Percentiles rank a stretch among this genome's conserved stretches.
Conservation (phyloP, 2,888 invertebrate species). For the Drosophila greeni region DNA sequence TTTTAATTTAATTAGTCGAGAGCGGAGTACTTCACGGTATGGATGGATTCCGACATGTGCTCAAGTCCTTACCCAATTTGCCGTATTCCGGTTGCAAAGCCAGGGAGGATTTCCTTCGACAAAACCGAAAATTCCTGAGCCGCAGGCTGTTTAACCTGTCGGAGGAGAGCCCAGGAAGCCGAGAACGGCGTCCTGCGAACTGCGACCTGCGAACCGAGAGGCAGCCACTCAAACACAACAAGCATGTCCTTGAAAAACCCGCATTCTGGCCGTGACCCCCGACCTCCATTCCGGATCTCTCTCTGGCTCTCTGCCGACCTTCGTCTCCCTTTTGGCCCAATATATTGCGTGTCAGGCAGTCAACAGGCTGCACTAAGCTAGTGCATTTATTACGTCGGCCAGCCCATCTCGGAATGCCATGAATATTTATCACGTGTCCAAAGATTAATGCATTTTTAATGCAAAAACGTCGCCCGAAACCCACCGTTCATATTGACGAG, state of each 20-base stretch:
- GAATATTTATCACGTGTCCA: conserved; percentile 69
- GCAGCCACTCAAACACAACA: conserved; percentile 62
- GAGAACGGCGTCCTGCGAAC: background rate
- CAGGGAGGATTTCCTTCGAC: conserved; percentile 22
- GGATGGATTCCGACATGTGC: conserved; percentile 21
- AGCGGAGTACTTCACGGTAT: background rate
- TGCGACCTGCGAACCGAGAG: background rate
- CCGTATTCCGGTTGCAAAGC: conserved; percentile 15
- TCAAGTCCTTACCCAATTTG: conserved; percentile 17
- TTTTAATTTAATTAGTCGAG: conserved; percentile 52
- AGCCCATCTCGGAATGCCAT: conserved; percentile 36
- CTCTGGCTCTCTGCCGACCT: conserved; percentile 20
- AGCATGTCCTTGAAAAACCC: conserved; percentile 57
- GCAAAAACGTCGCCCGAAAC: conserved; percentile 38
- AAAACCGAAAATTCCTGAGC: conserved; percentile 29
- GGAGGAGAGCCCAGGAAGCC: conserved; percentile 20
- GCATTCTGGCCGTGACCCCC: conserved; percentile 38
- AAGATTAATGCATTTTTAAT: conserved; percentile 69
- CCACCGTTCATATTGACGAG: conserved; percentile 25
- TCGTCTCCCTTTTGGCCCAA: conserved; percentile 9
- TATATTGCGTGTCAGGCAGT: conserved; percentile 40
- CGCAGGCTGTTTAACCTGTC: conserved; percentile 51
- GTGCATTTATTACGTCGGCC: conserved; percentile 50
- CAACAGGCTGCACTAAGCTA: conserved; percentile 50
- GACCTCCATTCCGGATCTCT: conserved; percentile 18